Base-by-base conservation (phyloP, 2,888 invertebrate genomes). In the Lycophotia porphyrea region DNA sequence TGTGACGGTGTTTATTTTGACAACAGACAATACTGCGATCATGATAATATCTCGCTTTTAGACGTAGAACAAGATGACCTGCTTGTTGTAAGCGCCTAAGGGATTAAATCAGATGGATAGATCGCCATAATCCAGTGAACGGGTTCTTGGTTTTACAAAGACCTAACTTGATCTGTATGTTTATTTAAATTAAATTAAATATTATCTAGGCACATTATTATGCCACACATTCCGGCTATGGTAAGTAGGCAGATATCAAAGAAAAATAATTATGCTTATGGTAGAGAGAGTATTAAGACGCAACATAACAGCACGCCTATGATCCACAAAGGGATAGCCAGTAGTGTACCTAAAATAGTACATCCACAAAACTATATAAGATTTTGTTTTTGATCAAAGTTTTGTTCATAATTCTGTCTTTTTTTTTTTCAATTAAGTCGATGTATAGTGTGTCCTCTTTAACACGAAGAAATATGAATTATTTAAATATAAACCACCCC, bases 91-190 rank as follows among this genome's bases (percentile, higher is more conserved):
- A 65, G 42, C 27, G 58, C 39, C 52, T 42, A 44, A 65, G 15
- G 47, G 64, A 80, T 80, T 78, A 65, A 44, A 72, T 80, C 64
- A 65, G 80, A 65, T 65, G 64, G 42, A 80, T 72, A 64, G 49
- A 8, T 49, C 80, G 5, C 36, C 39, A 58, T 80, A 78, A 60
- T 80, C n/a, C 55, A 34, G 71, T 80, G 47, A 80, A 58, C 42
- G 55, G 34, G 27, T 72, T 64, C 21, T 24, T 72, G 64, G 72
- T 60, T 71, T 31, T 27, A 36, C 27, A 58, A 15, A 49, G 27
- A 42, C 34, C 64, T 58, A 31, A 77, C 31, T 55, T 5, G 7
- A 36, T 66, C 66, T 36, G 36, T n/a, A 15, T 61, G 34, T 63
- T n/a, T 63, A 63, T 63, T 63, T 15, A n/a, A n/a, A 63, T 39